These are phyloP conservation scores for Cataglyphis albicans DNA, from an alignment of 2,888 invertebrate species.

Conservation along the genomic window DNA sequence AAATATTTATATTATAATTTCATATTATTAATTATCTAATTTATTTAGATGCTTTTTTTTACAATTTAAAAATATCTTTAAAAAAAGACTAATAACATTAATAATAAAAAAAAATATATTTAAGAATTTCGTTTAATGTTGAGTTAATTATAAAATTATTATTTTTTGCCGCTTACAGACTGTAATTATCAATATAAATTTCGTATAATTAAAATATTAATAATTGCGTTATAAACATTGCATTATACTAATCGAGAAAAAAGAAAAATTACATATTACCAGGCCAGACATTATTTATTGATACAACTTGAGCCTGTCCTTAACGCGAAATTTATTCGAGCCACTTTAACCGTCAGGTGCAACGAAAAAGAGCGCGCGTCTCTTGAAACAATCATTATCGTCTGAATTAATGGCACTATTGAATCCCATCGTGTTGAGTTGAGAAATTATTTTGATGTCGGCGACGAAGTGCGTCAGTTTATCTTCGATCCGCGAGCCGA, in stretches of 20 bases:
- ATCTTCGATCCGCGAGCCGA: slow-evolving; percentile 51
- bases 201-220: neutral
- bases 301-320: neutral
- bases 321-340: neutral
- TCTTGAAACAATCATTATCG: slow-evolving; percentile 62
- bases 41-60: neutral
- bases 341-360: neutral
- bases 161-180: neutral
- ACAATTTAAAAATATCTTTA: neutral
- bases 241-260: neutral
- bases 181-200: slow-evolving; percentile 13
- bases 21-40: neutral
- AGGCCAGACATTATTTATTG: neutral
- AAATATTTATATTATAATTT: neutral
- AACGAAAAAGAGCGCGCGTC: slow-evolving; percentile 42
- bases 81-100: neutral
- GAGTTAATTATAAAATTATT: neutral
- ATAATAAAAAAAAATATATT: neutral
- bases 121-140: slow-evolving; percentile 5
- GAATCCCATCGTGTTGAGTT: slow-evolving; percentile 28
- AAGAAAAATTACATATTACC: neutral
- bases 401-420: slow-evolving; percentile 22
- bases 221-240: slow-evolving; percentile 11
- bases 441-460: slow-evolving; percentile 60
- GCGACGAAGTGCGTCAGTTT: slow-evolving; percentile 47